Base-by-base conservation (phyloP, 2,797 vertebrate genomes). In the Fringilla coelebs region DNA sequence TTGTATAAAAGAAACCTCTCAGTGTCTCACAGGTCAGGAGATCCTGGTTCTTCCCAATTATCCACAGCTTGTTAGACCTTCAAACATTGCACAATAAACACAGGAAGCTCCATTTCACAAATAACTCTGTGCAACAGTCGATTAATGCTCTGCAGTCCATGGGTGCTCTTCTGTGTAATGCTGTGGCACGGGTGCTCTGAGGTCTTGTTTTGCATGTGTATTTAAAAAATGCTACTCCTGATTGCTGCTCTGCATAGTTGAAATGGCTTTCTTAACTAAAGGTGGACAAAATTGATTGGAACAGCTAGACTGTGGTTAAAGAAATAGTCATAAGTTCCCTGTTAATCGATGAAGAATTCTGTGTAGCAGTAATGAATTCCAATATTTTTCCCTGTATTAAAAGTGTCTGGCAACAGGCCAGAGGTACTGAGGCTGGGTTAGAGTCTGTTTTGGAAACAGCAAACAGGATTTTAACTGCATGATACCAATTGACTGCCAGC, bases 381-480 rank as follows among this genome's bases (percentile, higher is more conserved):
- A 2, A 48, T 93, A 29, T 85, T 81, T 81, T 83, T 14, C 91
- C 58, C 32, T 43, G 36, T 93, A 88, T 97, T 96, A 89, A 90
- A 94, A 87, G 32, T 40, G 74, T 55, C 78, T 94, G 93, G 94
- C 88, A 82, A 46, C 26, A 71, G 86, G 79, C 94, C 94, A 94
- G 73, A 80, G 85, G 90, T 60, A 80, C 85, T 58, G 84, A 93
- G 92, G 75, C 92, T 79, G 57, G 88, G 66, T 46, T 88, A 87
- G 72, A 78, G 75, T 52, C 60, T 83, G 68, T 70, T 84, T 86
- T 79, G 85, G 90, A 91, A 96, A 88, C 67, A 67, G 73, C 13
- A 41, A 88, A 67, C 80, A 88, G 91, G 79, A 81, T 87, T 95
- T 95, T 94, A 96, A 86, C 86, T 85, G 88, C 82, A 32, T 83